A percentile compares a stretch with the other conserved stretches of the same genome.
Evolutionary conservation across 2,797 vertebrate genomes (phyloP).

Genomic region (Catamblyrhynchus diadema): DNA sequence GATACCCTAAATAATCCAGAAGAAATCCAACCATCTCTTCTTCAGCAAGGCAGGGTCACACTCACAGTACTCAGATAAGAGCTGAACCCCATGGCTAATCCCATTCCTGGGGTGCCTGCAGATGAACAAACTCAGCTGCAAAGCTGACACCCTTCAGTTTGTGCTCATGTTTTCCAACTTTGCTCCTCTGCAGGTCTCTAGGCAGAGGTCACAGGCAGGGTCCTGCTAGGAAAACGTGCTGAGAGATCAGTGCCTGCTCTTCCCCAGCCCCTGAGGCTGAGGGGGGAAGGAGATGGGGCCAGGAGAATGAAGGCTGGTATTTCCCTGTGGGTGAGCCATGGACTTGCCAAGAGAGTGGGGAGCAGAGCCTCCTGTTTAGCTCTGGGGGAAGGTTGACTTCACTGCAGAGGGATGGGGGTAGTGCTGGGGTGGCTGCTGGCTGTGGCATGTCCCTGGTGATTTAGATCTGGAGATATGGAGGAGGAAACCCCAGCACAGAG

Average conservation of each 20-base stretch:
- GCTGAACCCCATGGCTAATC: not conserved
- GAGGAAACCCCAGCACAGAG: not conserved
- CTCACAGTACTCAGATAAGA: not conserved
- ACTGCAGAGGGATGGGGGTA: not conserved
- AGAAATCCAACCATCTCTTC: not conserved
- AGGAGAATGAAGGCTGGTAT: not conserved
- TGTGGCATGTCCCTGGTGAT: not conserved
- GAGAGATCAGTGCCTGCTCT: not conserved
- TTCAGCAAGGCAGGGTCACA: not conserved
- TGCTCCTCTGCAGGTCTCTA: not conserved
- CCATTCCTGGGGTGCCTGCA: not conserved
- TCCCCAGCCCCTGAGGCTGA: not conserved
- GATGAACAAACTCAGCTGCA: not conserved
- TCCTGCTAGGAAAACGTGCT: not conserved
- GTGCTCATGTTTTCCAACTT: not conserved
- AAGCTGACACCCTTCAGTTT: not conserved
- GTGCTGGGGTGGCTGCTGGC: constrained; percentile 30
- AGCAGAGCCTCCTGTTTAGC: not conserved
- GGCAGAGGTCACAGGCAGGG: not conserved
- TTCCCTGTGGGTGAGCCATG: not conserved
- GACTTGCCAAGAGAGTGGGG: constrained; percentile 4
- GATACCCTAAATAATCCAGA: not conserved
- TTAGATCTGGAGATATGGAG: not conserved
- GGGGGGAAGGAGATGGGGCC: not conserved
- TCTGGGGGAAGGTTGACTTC: constrained; percentile 1